These are phyloP conservation scores for Leptopterna dolabrata DNA, from an alignment of 2,888 invertebrate species.

Conservation along the genomic window DNA sequence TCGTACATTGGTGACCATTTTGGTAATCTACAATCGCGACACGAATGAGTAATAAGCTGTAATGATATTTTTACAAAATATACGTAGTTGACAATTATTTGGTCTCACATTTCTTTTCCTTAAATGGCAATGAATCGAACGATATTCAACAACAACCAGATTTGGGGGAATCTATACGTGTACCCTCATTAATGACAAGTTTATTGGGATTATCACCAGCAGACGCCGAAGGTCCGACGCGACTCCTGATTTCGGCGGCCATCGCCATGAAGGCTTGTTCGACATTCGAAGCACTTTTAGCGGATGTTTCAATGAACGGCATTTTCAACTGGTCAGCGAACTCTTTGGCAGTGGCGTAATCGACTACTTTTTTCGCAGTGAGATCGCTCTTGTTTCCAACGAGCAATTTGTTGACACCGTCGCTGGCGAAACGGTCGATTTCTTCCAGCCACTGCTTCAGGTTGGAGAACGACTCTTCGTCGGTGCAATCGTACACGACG, in stretches of 20 bases:
- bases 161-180: conserved; percentile 92
- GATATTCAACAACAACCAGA: conserved; percentile 95
- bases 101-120: background rate
- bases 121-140: background rate
- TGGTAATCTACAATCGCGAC: too few species aligned
- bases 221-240: conserved; percentile 95
- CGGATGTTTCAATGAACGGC: conserved; percentile 99
- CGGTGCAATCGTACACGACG: conserved; percentile 99
- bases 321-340: conserved; percentile 98
- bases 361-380: conserved; percentile 97
- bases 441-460: conserved; percentile 99
- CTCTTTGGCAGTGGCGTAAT: conserved; percentile 98
- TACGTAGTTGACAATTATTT: background rate
- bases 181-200: conserved; percentile 94
- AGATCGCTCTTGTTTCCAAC: conserved; percentile 99
- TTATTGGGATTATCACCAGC: conserved; percentile 72
- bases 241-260: conserved; percentile 95
- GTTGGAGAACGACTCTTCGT: conserved; percentile 99
- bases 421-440: conserved; percentile 99
- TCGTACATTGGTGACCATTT: too few species aligned
- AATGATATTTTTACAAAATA: background rate
- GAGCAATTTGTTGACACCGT: conserved; percentile 98
- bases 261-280: conserved; percentile 88
- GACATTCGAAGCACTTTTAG: conserved; percentile 99
- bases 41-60: too few species aligned